Base-by-base conservation (phyloP, 2,113 vertebrate genomes). In the Rhipidura dahli region DNA sequence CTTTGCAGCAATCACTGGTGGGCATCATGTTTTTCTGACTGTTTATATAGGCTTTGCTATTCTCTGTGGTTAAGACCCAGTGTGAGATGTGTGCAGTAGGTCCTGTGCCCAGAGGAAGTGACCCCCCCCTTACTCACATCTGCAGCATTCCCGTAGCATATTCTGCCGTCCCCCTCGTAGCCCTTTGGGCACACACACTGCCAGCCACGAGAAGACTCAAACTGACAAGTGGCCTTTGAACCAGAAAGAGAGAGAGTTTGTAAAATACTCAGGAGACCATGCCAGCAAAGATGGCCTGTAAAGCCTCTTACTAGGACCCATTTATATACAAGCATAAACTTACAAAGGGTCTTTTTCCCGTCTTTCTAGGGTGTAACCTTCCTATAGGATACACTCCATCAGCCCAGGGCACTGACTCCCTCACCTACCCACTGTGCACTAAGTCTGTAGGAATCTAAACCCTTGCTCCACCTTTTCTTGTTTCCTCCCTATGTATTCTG, bases 101-200 rank as follows among this genome's bases (percentile, higher is more conserved):
- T 50, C 13, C 44, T 44, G 39, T 47, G 40, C 47, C 86, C 42
- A 57, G 57, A 79, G 64, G 31, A 14, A 12, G 37, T 13, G 42
- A 27, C 10, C 30, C 6, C 10, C 30, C 6, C 78, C 5, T 73
- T 80, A 97, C 98, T 97, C 94, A 99, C 99, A 96, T 98, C 95
- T 11, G 97, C 96, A n/a, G 98, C 94, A 3, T 97, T 98, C 7
- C 99, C 99, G 1, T 99, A 99, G 95, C 99, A 99, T 17, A 96
- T 70, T 4, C 60, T 94, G 11, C 99, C 99, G 0, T 99, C 95
- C 61, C 99, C 99, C 50, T 95, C 61, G 0, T 98, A 99, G 15
- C 98, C 98, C 2, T 97, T 87, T 30, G 96, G 97, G 87, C 99
- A 99, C 20, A 99, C 97, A 31, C 99, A 99, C 22, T 96, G 89